Evolutionary conservation across 2,888 invertebrate species (phyloP).

Genomic region (Ditula angustiorana): DNA sequence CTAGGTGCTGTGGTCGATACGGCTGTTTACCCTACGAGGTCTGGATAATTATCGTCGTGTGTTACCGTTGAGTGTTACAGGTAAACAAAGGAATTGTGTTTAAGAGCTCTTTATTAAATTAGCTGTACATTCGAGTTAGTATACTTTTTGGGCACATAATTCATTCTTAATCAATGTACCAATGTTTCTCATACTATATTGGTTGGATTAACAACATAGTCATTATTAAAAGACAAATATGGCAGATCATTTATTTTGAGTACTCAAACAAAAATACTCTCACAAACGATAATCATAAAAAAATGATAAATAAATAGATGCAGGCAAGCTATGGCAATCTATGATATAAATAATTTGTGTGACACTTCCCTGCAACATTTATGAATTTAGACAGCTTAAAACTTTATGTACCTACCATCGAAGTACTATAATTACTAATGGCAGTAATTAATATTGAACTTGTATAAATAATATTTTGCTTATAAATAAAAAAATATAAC

Average conservation of each 20-base stretch:
- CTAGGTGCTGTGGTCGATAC: too few species aligned
- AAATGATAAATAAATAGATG: conserved; percentile 83
- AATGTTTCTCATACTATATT: conserved; percentile 69
- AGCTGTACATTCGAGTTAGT: conserved; percentile 87
- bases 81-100: conserved; percentile 62
- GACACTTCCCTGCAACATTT: conserved; percentile 81
- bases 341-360: conserved; percentile 79
- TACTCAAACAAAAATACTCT: conserved; percentile 80
- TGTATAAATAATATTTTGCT: conserved; percentile 81
- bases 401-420: conserved; percentile 66
- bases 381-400: conserved; percentile 68
- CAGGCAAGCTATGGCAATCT: conserved; percentile 84
- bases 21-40: too few species aligned
- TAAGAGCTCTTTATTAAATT: conserved; percentile 85
- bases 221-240: conserved; percentile 83
- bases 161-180: conserved; percentile 81
- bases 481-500: conserved; percentile 83
- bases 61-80: background rate
- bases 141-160: conserved; percentile 84
- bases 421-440: conserved; percentile 77
- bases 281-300: conserved; percentile 77
- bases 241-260: conserved; percentile 85
- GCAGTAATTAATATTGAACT: conserved; percentile 80
- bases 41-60: too few species aligned
- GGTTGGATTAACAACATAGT: conserved; percentile 78